Evolutionary conservation across 2,888 invertebrate species (phyloP), one percentile per base, ranked within the genome.

Genomic region (Slavum lentiscoides): DNA sequence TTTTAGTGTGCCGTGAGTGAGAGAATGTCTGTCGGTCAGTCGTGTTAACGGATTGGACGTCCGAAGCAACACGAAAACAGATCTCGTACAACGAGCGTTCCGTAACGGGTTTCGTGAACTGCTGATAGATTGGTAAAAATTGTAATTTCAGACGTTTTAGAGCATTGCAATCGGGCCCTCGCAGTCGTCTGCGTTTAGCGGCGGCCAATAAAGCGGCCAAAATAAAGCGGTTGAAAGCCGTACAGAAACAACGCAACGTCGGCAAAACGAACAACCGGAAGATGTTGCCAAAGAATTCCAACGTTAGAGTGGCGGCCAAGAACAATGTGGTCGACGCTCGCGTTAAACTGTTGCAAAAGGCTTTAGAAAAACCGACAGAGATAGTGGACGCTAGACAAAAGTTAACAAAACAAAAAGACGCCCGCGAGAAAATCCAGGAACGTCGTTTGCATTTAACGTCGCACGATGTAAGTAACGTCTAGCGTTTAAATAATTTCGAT

Each of bases 361-460:
- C 80, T 6, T 64, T 80, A 58, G 23, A 55, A 15, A 23, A 53
- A 58, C 72, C 80, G 7, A 66, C 64, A 15, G 23, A 23, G 19
- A 58, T 82, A 9, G 67, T 82, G 19, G 82, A 82, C 37, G 82
- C 82, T 5, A 69, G 82, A 80, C 72, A 72, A 59, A 77, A 72
- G n/a, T 58, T 82, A 13, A 72, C 66, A 64, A 72, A 80, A 23
- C 82, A 73, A 58, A 82, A 80, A 58, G 82, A 82, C 67, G 82
- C 82, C 4, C 81, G 82, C 1, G 66, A 77, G 66, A 82, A 82
- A 49, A 72, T 82, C 7, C 62, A 80, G n/a, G 77, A 80, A 66
- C 72, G 72, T 30, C 69, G 80, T 58, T 72, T 64, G 23, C 55
- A 80, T 17, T 80, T 64, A n/a, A 21, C 67, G 2, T 55, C 70